phyloP scores from a whole-genome alignment of 2,888 invertebrate genomes.

The Chrysodeixis includens region DNA sequence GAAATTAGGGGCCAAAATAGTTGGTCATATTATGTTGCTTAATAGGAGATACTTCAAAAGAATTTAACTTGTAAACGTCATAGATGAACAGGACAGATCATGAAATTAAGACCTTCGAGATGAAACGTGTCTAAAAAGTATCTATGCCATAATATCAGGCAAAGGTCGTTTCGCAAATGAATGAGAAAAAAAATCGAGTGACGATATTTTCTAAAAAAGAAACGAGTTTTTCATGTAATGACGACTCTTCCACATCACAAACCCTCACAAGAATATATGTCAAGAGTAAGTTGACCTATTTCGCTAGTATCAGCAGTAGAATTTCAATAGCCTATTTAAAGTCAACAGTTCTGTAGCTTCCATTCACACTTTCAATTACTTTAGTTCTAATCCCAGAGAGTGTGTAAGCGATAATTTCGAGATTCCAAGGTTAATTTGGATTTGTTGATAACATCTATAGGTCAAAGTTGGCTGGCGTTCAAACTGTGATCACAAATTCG shows the following conservation, averaged over 20 bases:
- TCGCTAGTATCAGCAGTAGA: not conserved
- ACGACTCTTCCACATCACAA: not conserved
- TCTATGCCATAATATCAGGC: too few relatives aligned
- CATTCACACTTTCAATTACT: conserved; percentile 4
- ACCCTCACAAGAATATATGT: not conserved
- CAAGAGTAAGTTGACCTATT: conserved; percentile 1
- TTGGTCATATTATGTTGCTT: too few relatives aligned
- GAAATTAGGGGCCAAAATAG: not conserved
- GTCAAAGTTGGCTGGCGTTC: conserved; percentile 52
- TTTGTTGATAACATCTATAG: not conserved
- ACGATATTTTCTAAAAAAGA: not conserved
- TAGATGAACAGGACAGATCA: too few relatives aligned
- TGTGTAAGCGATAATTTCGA: not conserved
- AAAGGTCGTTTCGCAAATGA: too few relatives aligned
- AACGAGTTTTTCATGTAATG: not conserved
- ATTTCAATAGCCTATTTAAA: not conserved
- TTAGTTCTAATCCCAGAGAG: not conserved
- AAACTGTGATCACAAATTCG: conserved; percentile 50
- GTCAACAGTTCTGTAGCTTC: not conserved
- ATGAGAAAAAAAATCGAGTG: too few relatives aligned
- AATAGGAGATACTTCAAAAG: too few relatives aligned
- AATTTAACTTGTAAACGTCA: too few relatives aligned
- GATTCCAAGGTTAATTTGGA: conserved; percentile 4
- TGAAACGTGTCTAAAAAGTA: too few relatives aligned
- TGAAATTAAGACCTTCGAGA: too few relatives aligned